Evolutionary conservation across 2,797 vertebrate genomes (phyloP).

Genomic region (Squalus acanthias): DNA sequence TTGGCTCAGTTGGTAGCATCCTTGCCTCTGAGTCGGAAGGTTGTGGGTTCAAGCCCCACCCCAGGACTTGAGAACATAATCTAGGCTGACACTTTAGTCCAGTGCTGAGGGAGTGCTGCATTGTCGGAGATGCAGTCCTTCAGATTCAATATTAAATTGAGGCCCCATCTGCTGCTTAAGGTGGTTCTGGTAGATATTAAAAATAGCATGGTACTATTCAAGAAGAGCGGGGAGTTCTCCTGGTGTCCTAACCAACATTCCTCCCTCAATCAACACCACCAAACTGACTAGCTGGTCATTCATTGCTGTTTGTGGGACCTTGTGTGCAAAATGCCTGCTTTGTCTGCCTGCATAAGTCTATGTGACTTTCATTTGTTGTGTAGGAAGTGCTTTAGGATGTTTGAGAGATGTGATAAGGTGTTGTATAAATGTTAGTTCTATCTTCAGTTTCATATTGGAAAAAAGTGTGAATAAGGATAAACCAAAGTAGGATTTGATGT

Average conservation of each 20-base stretch:
- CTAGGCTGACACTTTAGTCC: slow-evolving; percentile 28
- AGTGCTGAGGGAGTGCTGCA: slow-evolving; percentile 20
- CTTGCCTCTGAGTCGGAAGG: slow-evolving; percentile 30
- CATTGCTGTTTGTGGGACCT: background rate
- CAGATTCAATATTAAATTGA: slow-evolving; percentile 11
- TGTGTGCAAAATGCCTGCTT: slow-evolving; percentile 8
- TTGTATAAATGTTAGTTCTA: background rate
- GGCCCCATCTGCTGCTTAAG: background rate
- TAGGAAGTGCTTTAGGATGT: background rate
- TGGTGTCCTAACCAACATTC: background rate
- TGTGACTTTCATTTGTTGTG: background rate
- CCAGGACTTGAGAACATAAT: slow-evolving; percentile 34
- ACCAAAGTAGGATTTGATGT: background rate
- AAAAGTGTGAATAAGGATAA: background rate
- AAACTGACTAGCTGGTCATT: slow-evolving; percentile 15
- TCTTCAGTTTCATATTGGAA: too few species aligned
- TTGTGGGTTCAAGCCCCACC: slow-evolving; percentile 36
- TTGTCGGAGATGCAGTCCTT: slow-evolving; percentile 25
- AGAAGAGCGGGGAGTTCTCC: slow-evolving; percentile 4
- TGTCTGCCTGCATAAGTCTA: slow-evolving; percentile 1
- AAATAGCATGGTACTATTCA: slow-evolving; percentile 8
- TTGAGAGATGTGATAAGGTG: background rate
- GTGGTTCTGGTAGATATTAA: background rate
- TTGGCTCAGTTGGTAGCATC: slow-evolving; percentile 27
- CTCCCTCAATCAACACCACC: background rate